phyloP scores from a whole-genome alignment of 2,797 vertebrate genomes.

The Eleutherodactylus coqui region DNA sequence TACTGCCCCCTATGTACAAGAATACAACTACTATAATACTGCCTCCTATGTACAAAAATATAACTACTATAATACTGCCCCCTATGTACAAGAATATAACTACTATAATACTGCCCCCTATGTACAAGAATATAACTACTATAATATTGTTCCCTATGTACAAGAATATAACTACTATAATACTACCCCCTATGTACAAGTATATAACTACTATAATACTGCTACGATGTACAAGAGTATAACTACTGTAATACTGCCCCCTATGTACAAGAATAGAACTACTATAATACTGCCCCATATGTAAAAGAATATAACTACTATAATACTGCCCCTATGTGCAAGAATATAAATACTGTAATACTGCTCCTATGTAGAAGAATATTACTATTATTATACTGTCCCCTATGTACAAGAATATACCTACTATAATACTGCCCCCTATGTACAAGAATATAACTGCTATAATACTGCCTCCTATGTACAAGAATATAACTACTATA shows the following conservation, averaged over 20 bases:
- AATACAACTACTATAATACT: no score
- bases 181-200: not conserved
- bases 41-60: no score
- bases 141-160: not conserved
- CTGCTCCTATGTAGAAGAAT: not conserved
- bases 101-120: not conserved
- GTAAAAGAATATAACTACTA: slow-evolving; percentile 12
- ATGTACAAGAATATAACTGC: not conserved
- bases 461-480: not conserved
- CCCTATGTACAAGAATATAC: not conserved
- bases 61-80: no score
- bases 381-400: not conserved
- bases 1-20: no score
- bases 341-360: slow-evolving; percentile 8
- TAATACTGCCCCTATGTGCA: slow-evolving; percentile 7
- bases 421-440: not conserved
- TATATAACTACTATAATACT: slow-evolving; percentile 6
- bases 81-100: no score
- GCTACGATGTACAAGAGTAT: not conserved
- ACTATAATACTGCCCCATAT: slow-evolving; percentile 1
- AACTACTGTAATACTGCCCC: slow-evolving; percentile 1
- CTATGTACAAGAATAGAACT: not conserved
- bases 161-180: slow-evolving; percentile 6
- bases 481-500: not conserved
- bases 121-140: slow-evolving; percentile 5